Conservation (phyloP, 2,888 invertebrate genomes). For the Lasioglossum oenotherae region DNA sequence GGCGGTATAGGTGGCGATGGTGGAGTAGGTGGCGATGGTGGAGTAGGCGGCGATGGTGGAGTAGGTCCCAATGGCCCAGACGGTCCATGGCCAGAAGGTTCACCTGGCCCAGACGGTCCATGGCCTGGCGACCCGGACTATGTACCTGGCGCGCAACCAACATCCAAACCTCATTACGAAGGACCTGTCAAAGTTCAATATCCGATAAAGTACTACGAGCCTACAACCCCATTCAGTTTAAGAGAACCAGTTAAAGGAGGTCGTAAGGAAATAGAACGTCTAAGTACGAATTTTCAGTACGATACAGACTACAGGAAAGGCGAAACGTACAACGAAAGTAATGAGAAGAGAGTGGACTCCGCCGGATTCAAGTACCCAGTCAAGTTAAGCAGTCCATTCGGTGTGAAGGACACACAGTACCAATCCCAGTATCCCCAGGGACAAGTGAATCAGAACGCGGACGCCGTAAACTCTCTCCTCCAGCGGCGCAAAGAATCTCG, state of each 20-base stretch:
- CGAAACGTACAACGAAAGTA: neutral
- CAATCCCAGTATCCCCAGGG: slow-evolving; percentile 9
- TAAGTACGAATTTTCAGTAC: slow-evolving; percentile 19
- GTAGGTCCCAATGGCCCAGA: slow-evolving; percentile 54
- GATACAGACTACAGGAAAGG: slow-evolving; percentile 24
- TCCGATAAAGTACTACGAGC: slow-evolving; percentile 31
- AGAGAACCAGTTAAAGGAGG: neutral
- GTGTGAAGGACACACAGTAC: slow-evolving; percentile 1
- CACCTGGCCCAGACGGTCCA: slow-evolving; percentile 79
- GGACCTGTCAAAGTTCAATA: slow-evolving; percentile 51
- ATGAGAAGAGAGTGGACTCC: slow-evolving; percentile 34
- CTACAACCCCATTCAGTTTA: slow-evolving; percentile 24
- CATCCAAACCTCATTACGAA: slow-evolving; percentile 29
- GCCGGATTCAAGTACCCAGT: slow-evolving; percentile 16
- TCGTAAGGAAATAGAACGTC: slow-evolving; percentile 38
- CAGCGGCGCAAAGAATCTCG: slow-evolving; percentile 27
- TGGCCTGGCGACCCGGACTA: slow-evolving; percentile 82
- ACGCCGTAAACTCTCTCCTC: slow-evolving; percentile 57
- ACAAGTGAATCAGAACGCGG: slow-evolving; percentile 47
- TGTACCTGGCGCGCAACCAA: slow-evolving; percentile 56
- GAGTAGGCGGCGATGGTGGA: slow-evolving; percentile 59
- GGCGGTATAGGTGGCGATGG: slow-evolving; percentile 68
- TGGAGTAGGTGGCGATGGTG: slow-evolving; percentile 60
- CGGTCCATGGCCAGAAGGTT: slow-evolving; percentile 78
- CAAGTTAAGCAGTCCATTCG: slow-evolving; percentile 43